A percentile compares a stretch with the other conserved stretches of the same genome.
These are phyloP conservation scores for Murina feae DNA, from an alignment of 2,113 vertebrate genomes.

Conservation along the genomic window DNA sequence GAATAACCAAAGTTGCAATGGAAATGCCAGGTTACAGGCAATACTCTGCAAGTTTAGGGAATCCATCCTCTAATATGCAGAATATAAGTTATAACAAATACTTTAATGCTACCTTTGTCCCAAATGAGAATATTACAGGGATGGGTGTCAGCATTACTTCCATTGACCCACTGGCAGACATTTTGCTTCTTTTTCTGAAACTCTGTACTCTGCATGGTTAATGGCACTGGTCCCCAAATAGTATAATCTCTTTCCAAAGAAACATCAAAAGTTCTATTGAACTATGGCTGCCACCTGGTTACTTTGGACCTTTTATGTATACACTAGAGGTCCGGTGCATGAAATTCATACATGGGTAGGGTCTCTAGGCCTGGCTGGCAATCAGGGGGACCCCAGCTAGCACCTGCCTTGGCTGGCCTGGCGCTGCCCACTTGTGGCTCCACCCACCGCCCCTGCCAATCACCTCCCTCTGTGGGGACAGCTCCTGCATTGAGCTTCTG, in stretches of 20 bases:
- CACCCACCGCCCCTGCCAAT: too few species aligned
- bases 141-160: background rate
- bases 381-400: too few species aligned
- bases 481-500: too few species aligned
- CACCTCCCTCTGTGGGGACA: too few species aligned
- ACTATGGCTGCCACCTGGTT: background rate
- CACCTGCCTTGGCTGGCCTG: too few species aligned
- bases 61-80: background rate
- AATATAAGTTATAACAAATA: background rate
- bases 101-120: background rate
- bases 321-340: too few species aligned
- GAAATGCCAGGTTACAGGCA: background rate
- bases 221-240: too few species aligned
- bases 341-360: too few species aligned
- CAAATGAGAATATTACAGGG: background rate
- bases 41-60: background rate
- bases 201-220: background rate
- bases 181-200: background rate
- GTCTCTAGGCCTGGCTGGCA: too few species aligned
- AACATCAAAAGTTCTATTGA: background rate
- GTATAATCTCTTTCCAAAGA: background rate
- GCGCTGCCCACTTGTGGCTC: too few species aligned
- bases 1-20: background rate
- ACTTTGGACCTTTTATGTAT: background rate
- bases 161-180: too few species aligned